Base-by-base conservation (phyloP, 2,888 invertebrate species). In the Petrolisthes cinctipes region DNA sequence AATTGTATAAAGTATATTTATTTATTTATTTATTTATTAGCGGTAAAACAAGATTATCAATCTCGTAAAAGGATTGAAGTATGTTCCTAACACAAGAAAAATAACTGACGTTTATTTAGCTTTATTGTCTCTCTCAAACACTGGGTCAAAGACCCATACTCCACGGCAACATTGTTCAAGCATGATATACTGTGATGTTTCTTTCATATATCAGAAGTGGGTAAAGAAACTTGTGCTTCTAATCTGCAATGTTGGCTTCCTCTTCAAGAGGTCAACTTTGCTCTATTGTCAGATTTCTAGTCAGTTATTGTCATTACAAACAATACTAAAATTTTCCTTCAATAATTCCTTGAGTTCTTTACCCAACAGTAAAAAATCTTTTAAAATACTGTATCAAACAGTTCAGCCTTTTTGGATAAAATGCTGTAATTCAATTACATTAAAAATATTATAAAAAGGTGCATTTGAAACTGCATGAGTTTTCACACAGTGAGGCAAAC, bases 71-170 rank as follows among this genome's bases (percentile, higher is more conserved):
- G 86, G 86, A 17, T 82, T 61, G 81, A 71, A 86, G 82, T 86
- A 82, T 86, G 71, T 66, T 79, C 81, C 73, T 71, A 73, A 75
- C 37, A 37, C 37, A 82, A 81, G 82, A 86, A 81, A 86, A 86
- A 82, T 82, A 81, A 75, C 76, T 79, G 79, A 82, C 66, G 76
- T 86, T 86, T 86, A 86, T 86, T 86, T 82, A 82, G 81, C 83
- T 88, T 88, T 88, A 88, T 88, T 88, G 87, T 88, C 87, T 88
- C 85, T 85, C 87, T 88, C 87, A 88, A 88, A 88, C 80, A 61
- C 68, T 88, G 87, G 87, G 87, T 76, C 68, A 80, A 66, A 83
- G 68, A 88, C 84, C 87, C 86, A 73, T 81, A 88, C 79, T 82
- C 51, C 82, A 82, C 23, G 73, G 75, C 66, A 88, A 84, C 84